Base-by-base conservation (phyloP, 1,140 invertebrate genomes). In the Heterodera schachtii region DNA sequence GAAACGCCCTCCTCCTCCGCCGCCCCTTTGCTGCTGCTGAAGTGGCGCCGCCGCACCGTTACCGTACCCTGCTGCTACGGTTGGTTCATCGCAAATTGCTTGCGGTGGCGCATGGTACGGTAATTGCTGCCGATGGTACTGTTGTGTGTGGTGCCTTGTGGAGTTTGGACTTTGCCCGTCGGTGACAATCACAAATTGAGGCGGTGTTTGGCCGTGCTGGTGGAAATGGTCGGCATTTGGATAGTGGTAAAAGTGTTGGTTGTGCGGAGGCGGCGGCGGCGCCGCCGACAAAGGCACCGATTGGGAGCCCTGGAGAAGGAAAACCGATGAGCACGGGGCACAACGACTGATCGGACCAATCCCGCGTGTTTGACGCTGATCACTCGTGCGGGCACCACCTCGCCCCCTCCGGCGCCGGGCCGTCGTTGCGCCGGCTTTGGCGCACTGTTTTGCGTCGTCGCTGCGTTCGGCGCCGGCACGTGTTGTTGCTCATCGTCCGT, bases 231-330 rank as follows among this genome's bases (percentile, higher is more conserved):
- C 57, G 57, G 57, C 57, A 60, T 60, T 60, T 60, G 57, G 4
- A 11, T 11, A n/a, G 13, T 76, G 57, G 47, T 67, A 64, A 21
- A 21, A 46, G 69, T 85, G 83, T 8, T 52, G 71, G 31, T 84
- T 60, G 83, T 82, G 66, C 19, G 46, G 80, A 13, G 81, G 80
- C 43, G 70, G 69, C 8, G 76, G 47, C 41, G 80, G 80, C 31
- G 80, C 64, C 9, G 73, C 13, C 43, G 60, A 71, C 52, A 70
- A 71, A 49, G 80, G 81, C 43, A 83, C 81, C 5, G 67, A 66
- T 11, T 83, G 52, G 13, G 81, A 78, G 43, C 43, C 67, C 79
- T 76, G 8, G 21, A 19, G 9, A 19, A 31, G 44, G 9, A 3
- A 71, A 46, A 71, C 9, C n/a, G n/a, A n/a, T n/a, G n/a, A n/a